A percentile compares a stretch with the other conserved stretches of the same genome.
phyloP scores from a whole-genome alignment of 2,888 invertebrate genomes.

The Urechis unicinctus region DNA sequence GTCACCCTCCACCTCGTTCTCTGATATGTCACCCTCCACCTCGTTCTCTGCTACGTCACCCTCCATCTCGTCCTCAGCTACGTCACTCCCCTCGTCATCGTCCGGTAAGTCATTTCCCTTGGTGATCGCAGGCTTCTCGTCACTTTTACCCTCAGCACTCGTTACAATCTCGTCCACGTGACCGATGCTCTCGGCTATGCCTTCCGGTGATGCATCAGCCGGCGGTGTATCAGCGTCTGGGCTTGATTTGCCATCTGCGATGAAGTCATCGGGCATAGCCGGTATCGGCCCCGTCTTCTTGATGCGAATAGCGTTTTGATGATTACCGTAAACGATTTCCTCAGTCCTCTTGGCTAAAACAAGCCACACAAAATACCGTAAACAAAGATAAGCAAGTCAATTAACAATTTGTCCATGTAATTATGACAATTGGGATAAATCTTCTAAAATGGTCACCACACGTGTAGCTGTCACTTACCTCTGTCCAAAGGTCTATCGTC shows the following conservation, averaged over 20 bases:
- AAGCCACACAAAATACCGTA: too few relatives aligned
- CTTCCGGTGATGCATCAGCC: neutral
- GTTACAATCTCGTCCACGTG: neutral
- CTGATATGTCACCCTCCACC: neutral
- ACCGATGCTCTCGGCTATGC: neutral
- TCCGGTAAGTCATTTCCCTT: neutral
- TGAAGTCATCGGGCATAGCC: neutral
- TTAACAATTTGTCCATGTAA: too few relatives aligned
- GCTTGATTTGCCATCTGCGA: neutral
- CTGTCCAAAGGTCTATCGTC: too few relatives aligned
- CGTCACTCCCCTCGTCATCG: neutral
- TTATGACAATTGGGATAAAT: too few relatives aligned
- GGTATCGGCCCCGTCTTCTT: conserved; percentile 2
- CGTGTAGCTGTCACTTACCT: too few relatives aligned
- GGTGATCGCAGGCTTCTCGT: neutral
- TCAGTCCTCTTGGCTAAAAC: conserved; percentile 5
- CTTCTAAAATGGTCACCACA: too few relatives aligned
- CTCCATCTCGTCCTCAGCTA: neutral
- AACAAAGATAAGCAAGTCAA: too few relatives aligned
- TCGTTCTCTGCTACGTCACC: neutral
- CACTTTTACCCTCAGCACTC: neutral
- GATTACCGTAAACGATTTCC: conserved; percentile 4
- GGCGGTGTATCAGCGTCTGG: neutral
- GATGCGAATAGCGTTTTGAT: conserved; percentile 1
- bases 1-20: neutral